These are phyloP conservation scores for Callyntrura guangdongensis DNA, from an alignment of 2,888 invertebrate genomes.

Conservation along the genomic window DNA sequence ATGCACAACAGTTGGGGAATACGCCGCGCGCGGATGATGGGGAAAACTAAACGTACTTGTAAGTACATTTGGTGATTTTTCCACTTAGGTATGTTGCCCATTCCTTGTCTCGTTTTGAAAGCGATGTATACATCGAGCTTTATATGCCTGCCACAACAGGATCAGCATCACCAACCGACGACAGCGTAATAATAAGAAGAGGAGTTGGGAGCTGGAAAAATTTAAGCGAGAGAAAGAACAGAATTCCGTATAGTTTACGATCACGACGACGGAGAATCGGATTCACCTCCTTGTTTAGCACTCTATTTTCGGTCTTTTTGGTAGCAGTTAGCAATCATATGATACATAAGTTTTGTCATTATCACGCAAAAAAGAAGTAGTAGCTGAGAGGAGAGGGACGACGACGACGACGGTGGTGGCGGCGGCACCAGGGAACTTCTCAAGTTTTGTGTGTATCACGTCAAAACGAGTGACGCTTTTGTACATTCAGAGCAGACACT, in stretches of 20 bases:
- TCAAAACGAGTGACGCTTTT: slow-evolving; percentile 48
- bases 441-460: slow-evolving; percentile 48
- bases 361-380: neutral
- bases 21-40: too few species aligned
- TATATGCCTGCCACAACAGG: slow-evolving; percentile 56
- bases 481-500: neutral
- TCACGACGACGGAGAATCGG: slow-evolving; percentile 13
- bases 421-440: slow-evolving; percentile 42
- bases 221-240: neutral
- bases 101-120: slow-evolving; percentile 42
- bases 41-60: too few species aligned
- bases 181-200: slow-evolving; percentile 50
- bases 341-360: slow-evolving; percentile 30
- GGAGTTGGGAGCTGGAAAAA: slow-evolving; percentile 33
- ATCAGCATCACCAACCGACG: slow-evolving; percentile 35
- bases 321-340: neutral
- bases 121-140: slow-evolving; percentile 12
- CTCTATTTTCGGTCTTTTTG: slow-evolving; percentile 4
- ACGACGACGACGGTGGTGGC: neutral
- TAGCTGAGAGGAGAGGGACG: neutral
- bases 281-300: slow-evolving; percentile 22
- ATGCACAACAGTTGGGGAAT: neutral
- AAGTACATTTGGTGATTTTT: neutral
- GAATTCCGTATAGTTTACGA: too few species aligned
- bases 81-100: slow-evolving; percentile 17